Base-by-base conservation (phyloP, 2,888 invertebrate genomes). In the Leptopilina myrica region DNA sequence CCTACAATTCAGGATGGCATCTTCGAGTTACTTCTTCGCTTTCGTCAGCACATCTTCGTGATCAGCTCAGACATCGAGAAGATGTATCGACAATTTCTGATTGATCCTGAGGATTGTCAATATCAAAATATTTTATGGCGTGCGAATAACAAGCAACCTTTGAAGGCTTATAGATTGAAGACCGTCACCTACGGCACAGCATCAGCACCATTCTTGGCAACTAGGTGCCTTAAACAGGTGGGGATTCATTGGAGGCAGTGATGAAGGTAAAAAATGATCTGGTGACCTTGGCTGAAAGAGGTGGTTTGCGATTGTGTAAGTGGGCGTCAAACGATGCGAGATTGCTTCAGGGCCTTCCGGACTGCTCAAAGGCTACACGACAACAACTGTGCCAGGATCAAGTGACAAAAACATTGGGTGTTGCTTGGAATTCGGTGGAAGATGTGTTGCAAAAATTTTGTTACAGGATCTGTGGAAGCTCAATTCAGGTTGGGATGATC, bases 101-200 rank as follows among this genome's bases (percentile, higher is more conserved):
- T 81, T 7, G 11, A 69, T 12, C 66, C 75, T 1, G 76, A 79
- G 5, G 83, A 87, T 77, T 65, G 80, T 4, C 77, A 83, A 20
- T 82, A 79, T 20, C 87, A 87, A 11, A 64, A 85, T n/a, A 87
- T 89, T 15, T 12, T 89, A 0, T 88, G 88, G 89, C 75, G 86
- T 9, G 69, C 77, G 0, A 49, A 78, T 8, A 73, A 81, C 33
- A 5, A 78, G 8, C 73, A 78, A 56, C 64, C 79, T 0, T 56
- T 84, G n/a, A 64, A 79, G 26, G 59, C 62, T 0, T 86, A 79
- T 40, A 69, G 81, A 69, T 20, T 20, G 20, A 20, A 20, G 20
- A 20, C 20, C 20, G 20, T 20, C 20, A 20, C 20, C 20, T 20
- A 83, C 64, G 79, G 79, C 5, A 46, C 46, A 7, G 5, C 46